Evolutionary conservation across 1,140 invertebrate genomes (phyloP).

Genomic region (Episyrphus balteatus): DNA sequence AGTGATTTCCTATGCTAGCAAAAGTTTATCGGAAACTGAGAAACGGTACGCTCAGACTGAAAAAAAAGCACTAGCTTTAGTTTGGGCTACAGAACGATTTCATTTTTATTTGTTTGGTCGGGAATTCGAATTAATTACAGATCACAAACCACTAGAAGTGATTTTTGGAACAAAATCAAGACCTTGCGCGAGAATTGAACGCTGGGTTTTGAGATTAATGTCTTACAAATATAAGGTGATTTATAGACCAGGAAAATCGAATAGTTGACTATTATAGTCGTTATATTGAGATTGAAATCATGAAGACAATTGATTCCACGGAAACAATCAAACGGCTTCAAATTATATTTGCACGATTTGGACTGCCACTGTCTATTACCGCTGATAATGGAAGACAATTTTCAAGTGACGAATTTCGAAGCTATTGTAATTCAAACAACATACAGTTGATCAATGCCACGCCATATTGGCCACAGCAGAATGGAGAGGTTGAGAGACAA

Average conservation of each 20-base stretch:
- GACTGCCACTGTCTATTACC: background rate
- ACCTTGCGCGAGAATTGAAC: conserved; percentile 14
- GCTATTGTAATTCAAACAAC: conserved; percentile 13
- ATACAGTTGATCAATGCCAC: conserved; percentile 17
- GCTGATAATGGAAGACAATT: conserved; percentile 23
- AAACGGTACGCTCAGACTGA: conserved; percentile 33
- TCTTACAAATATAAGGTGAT: no score
- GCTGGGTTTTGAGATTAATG: background rate
- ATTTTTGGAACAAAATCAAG: conserved; percentile 12
- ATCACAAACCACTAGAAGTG: conserved; percentile 21
- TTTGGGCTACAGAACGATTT: conserved; percentile 23
- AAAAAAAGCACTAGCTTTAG: conserved; percentile 23
- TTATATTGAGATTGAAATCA: conserved; percentile 12
- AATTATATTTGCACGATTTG: conserved; percentile 4
- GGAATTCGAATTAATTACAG: conserved; percentile 30
- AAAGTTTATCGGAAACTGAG: conserved; percentile 25
- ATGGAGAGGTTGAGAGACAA: conserved; percentile 30
- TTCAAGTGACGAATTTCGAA: conserved; percentile 13
- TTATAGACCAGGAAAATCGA: no score
- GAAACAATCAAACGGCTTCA: conserved; percentile 1
- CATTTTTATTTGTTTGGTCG: conserved; percentile 17
- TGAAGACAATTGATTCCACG: conserved; percentile 13
- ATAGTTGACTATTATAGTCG: no score
- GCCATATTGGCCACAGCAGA: conserved; percentile 25
- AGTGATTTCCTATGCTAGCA: conserved; percentile 5